Conservation (phyloP, 2,888 invertebrate genomes). For the Spilarctia lutea region DNA sequence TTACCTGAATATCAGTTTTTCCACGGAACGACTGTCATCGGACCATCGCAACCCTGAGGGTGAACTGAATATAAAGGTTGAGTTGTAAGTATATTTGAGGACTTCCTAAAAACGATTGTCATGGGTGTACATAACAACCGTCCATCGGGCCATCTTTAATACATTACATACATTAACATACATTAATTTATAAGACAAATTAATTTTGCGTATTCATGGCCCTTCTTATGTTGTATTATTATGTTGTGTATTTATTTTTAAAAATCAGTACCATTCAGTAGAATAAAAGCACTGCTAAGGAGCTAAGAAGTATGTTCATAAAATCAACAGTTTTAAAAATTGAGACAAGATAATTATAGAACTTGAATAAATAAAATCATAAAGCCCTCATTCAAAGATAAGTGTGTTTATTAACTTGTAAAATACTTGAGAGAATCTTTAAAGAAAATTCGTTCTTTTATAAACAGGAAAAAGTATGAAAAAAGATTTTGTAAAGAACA, state of each 20-base stretch:
- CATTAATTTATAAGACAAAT: too few relatives aligned
- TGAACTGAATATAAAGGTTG: too few relatives aligned
- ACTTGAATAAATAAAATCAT: constrained; percentile 16
- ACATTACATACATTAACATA: too few relatives aligned
- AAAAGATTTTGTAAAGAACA: constrained; percentile 33
- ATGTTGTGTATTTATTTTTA: too few relatives aligned
- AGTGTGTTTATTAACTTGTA: constrained; percentile 36
- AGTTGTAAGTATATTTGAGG: too few relatives aligned
- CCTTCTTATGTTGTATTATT: neutral
- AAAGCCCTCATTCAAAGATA: constrained; percentile 22
- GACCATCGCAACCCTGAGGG: too few relatives aligned
- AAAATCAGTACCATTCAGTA: neutral
- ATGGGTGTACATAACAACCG: too few relatives aligned
- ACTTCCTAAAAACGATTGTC: too few relatives aligned
- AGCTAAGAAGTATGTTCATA: neutral
- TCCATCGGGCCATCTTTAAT: too few relatives aligned
- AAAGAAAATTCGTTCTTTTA: constrained; percentile 24
- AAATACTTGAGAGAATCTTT: constrained; percentile 28
- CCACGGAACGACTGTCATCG: too few relatives aligned
- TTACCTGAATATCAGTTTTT: too few relatives aligned
- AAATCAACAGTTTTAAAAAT: neutral
- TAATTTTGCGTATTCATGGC: neutral
- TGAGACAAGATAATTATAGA: constrained; percentile 1
- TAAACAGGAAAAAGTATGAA: constrained; percentile 44
- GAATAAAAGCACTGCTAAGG: neutral